Evolutionary conservation across 2,113 vertebrate genomes (phyloP), one percentile per base, ranked within the genome.

Genomic region (Platycercus adscitus): DNA sequence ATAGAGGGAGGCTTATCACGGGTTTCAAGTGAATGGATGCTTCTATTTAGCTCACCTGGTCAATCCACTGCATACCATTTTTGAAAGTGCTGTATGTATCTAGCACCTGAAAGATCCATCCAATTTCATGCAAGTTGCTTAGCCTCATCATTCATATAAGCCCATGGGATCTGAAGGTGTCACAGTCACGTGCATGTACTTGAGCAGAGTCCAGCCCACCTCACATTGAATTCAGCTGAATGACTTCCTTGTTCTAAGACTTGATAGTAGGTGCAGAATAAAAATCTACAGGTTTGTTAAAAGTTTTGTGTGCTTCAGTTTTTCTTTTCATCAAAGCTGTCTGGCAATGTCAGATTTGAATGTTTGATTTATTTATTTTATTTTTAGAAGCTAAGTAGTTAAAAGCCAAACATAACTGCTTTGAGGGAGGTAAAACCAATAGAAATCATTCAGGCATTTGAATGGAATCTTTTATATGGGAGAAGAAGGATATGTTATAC

Each of bases 1-100:
- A 81, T 61, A 86, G 78, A 89, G 56, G 93, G 86, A 85, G 65
- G 65, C 78, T 96, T 96, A 94, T 71, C 61, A 52, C 24, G 49
- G 70, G 35, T 81, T 70, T 89, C 86, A 72, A 65, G 73, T 91
- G 73, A 52, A 61, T 87, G 89, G 78, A 95, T 71, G 25, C 39
- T 89, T 78, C 95, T 76, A 7, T 85, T 86, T 76, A 81, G 69
- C 53, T 91, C 52, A 61, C 56, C 70, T 65, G 26, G 53, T 41
- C 89, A 77, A 52, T 91, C 70, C 80, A 47, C 50, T 85, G 39
- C 65, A 66, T 52, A 35, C 43, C 1, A 21, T 41, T 63, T 88
- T 31, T 19, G 24, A 85, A 95, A 91, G 35, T 28, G 39, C 35
- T 76, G 24, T 35, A n/a, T 72, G 39, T 13, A 61, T 25, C 63